Evolutionary conservation across 2,797 vertebrate genomes (phyloP).

Genomic region (Octomys mimax): DNA sequence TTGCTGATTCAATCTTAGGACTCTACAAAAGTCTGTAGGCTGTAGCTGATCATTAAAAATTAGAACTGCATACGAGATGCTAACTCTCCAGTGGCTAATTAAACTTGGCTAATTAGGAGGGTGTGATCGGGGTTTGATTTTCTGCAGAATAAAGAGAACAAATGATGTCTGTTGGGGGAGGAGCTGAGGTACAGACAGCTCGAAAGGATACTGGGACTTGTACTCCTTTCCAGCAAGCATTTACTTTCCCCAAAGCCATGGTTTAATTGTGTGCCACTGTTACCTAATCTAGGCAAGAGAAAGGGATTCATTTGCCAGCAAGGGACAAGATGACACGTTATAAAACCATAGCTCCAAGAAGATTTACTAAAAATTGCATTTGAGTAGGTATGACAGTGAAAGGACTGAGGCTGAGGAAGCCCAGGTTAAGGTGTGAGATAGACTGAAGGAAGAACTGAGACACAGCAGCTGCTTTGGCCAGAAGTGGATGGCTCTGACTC

Average conservation of each 20-base stretch:
- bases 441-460: background rate
- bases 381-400: background rate
- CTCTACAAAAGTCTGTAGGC: background rate
- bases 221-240: background rate
- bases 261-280: background rate
- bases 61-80: background rate
- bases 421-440: background rate
- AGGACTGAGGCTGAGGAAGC: background rate
- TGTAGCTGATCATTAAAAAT: background rate
- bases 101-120: background rate
- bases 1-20: background rate
- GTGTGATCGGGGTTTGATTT: background rate
- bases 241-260: background rate
- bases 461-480: background rate
- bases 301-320: background rate
- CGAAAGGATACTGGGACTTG: background rate
- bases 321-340: background rate
- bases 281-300: background rate
- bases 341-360: background rate
- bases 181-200: background rate
- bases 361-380: background rate
- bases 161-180: background rate
- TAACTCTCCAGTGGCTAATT: background rate
- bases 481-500: background rate
- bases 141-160: background rate